Conservation (phyloP, 2,888 invertebrate genomes). For the Apeira syringaria region DNA sequence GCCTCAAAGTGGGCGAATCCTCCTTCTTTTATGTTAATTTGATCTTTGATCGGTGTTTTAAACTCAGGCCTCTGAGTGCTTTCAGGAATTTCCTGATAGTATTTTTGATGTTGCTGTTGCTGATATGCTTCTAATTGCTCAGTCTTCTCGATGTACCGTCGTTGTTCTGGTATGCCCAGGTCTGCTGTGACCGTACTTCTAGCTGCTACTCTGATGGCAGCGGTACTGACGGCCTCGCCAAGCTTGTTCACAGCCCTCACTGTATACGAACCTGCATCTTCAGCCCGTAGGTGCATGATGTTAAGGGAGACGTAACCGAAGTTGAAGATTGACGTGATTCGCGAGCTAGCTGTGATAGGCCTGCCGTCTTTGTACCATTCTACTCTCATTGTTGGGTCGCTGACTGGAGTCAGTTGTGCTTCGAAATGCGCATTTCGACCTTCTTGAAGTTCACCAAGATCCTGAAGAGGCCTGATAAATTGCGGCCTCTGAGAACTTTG, state of each 20-base stretch:
- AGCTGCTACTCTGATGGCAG: constrained; percentile 89
- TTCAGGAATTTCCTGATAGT: constrained; percentile 91
- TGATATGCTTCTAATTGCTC: constrained; percentile 96
- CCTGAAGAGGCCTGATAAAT: constrained; percentile 94
- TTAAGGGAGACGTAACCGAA: constrained; percentile 99
- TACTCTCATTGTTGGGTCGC: constrained; percentile 96
- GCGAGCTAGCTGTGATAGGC: constrained; percentile 97
- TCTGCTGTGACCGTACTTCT: constrained; percentile 94
- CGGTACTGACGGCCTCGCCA: constrained; percentile 95
- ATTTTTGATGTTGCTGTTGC: constrained; percentile 90
- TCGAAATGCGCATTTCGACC: constrained; percentile 97
- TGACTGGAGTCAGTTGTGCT: constrained; percentile 95
- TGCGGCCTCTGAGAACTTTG: constrained; percentile 91
- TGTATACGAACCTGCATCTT: constrained; percentile 98
- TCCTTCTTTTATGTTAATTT: constrained; percentile 93
- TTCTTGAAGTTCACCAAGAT: constrained; percentile 94
- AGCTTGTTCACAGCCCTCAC: constrained; percentile 95
- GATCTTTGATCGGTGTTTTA: constrained; percentile 94
- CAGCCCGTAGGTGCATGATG: constrained; percentile 98
- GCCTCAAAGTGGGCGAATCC: constrained; percentile 98
- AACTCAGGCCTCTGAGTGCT: constrained; percentile 92
- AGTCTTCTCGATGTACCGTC: constrained; percentile 95
- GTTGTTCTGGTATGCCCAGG: constrained; percentile 94
- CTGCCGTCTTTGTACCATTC: constrained; percentile 98
- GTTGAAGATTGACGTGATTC: constrained; percentile 98